Conservation (phyloP, 1,140 invertebrate genomes). For the Drosophila obscura region DNA sequence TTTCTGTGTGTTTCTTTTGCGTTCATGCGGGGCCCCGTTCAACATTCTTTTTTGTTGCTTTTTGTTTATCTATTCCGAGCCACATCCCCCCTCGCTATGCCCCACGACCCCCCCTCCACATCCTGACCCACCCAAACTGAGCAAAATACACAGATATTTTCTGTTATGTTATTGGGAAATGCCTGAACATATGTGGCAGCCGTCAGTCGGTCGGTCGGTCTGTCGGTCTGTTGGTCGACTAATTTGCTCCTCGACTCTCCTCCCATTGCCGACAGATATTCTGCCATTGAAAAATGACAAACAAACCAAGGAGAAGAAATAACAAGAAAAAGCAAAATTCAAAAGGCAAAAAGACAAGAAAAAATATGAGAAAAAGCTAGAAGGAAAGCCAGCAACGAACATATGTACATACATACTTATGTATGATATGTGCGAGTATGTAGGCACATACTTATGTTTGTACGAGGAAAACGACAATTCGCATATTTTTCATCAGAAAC, state of each 20-base stretch:
- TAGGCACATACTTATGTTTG: background rate
- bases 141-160: conserved; percentile 17
- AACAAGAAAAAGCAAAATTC: background rate
- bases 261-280: background rate
- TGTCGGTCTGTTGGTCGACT: no score
- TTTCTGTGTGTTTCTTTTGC: conserved; percentile 6
- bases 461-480: conserved; percentile 30
- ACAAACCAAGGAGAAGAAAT: conserved; percentile 25
- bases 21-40: no score
- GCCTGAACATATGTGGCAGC: conserved; percentile 50
- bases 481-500: conserved; percentile 27
- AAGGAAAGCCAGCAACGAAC: background rate
- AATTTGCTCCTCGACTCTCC: background rate
- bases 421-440: background rate
- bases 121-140: background rate
- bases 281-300: conserved; percentile 55
- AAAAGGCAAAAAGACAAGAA: background rate
- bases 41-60: conserved; percentile 9
- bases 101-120: background rate
- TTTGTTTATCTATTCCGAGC: conserved; percentile 21
- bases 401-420: background rate
- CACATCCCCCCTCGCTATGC: background rate
- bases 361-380: background rate
- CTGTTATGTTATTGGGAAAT: conserved; percentile 50
- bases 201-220: conserved; percentile 6